phyloP scores from a whole-genome alignment of 1,140 invertebrate species.

The Dufourea novaeangliae region DNA sequence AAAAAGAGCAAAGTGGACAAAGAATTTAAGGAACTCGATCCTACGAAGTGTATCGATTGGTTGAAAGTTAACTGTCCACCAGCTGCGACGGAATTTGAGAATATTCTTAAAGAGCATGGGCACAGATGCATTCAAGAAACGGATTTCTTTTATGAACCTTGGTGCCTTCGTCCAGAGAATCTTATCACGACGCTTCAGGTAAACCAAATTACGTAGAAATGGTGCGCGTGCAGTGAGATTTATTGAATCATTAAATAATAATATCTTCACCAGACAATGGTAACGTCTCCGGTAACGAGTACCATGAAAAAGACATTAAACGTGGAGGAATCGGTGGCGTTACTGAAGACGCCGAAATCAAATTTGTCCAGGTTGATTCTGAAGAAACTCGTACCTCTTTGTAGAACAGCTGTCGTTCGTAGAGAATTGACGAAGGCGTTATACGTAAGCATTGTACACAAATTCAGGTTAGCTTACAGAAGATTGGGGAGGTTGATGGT shows the following conservation, averaged over 20 bases:
- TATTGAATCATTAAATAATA: neutral
- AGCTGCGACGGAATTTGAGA: slow-evolving; percentile 80
- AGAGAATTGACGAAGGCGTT: slow-evolving; percentile 87
- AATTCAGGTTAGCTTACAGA: slow-evolving; percentile 84
- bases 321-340: slow-evolving; percentile 62
- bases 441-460: slow-evolving; percentile 83
- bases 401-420: slow-evolving; percentile 83
- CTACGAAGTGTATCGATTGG: slow-evolving; percentile 83
- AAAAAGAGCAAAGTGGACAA: slow-evolving; percentile 77
- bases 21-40: slow-evolving; percentile 82
- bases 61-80: slow-evolving; percentile 82
- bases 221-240: neutral
- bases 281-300: neutral
- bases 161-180: slow-evolving; percentile 84
- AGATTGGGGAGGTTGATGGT: slow-evolving; percentile 84
- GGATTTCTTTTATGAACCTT: slow-evolving; percentile 86
- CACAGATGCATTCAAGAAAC: slow-evolving; percentile 90
- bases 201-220: slow-evolving; percentile 44
- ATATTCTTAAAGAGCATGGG: slow-evolving; percentile 88
- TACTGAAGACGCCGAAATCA: slow-evolving; percentile 81
- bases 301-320: slow-evolving; percentile 28
- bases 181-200: slow-evolving; percentile 85
- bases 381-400: slow-evolving; percentile 82
- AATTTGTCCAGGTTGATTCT: slow-evolving; percentile 66
- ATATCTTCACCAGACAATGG: slow-evolving; percentile 14